Conservation (phyloP, 2,888 invertebrate genomes). For the Nomada fabriciana region DNA sequence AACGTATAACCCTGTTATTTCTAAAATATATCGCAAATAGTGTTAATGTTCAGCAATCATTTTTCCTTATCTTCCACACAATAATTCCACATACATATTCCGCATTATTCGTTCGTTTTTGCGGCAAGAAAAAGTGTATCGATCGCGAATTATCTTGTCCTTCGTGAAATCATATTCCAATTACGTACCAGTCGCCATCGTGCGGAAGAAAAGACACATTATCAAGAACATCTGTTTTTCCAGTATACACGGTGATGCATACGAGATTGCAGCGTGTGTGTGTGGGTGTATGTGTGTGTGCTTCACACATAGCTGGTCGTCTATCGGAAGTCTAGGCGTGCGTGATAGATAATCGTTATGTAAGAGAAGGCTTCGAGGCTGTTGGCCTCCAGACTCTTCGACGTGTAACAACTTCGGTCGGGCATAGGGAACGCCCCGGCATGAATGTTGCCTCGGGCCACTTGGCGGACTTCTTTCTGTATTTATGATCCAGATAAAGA, state of each 20-base stretch:
- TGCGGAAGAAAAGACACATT: neutral
- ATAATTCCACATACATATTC: too few relatives aligned
- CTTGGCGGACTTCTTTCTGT: constrained; percentile 33
- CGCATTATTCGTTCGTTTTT: too few relatives aligned
- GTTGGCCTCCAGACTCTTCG: constrained; percentile 63
- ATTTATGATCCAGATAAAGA: constrained; percentile 53
- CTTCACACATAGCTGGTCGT: constrained; percentile 41
- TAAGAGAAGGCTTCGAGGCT: constrained; percentile 67
- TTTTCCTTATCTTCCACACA: too few relatives aligned
- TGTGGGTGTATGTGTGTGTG: neutral
- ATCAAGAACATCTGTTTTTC: constrained; percentile 29
- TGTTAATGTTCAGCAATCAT: too few relatives aligned
- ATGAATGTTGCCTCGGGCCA: constrained; percentile 9
- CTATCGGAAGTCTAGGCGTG: constrained; percentile 74
- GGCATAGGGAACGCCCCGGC: constrained; percentile 25
- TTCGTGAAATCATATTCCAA: neutral
- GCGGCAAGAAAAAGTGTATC: too few relatives aligned
- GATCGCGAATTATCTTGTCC: too few relatives aligned
- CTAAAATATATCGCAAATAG: too few relatives aligned
- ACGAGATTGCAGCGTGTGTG: neutral
- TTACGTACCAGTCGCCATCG: neutral
- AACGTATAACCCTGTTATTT: too few relatives aligned
- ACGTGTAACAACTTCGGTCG: constrained; percentile 19
- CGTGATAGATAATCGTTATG: constrained; percentile 71
- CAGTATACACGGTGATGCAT: neutral